Evolutionary conservation across 2,888 invertebrate genomes (phyloP).

Genomic region (Cancer borealis): DNA sequence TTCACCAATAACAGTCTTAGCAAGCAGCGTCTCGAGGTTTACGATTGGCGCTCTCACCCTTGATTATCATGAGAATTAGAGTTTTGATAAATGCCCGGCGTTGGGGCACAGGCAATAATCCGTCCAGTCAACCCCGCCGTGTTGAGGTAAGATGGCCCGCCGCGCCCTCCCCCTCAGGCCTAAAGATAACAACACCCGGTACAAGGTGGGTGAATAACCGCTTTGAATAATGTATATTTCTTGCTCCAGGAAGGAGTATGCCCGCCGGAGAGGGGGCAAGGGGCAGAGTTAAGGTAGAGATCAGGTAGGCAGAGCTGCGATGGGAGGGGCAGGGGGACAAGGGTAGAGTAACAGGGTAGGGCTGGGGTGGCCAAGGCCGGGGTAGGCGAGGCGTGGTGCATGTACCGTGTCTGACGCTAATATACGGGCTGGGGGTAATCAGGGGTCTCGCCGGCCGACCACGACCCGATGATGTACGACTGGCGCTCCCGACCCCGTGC

Average conservation of each 20-base stretch:
- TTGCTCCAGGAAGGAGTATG: constrained; percentile 43
- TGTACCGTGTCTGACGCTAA: constrained; percentile 69
- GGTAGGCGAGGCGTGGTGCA: constrained; percentile 48
- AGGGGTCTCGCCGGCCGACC: constrained; percentile 60
- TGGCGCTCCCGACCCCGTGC: constrained; percentile 47
- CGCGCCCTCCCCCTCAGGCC: constrained; percentile 51
- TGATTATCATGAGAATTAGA: constrained; percentile 72
- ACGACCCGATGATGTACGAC: constrained; percentile 68
- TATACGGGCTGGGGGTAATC: constrained; percentile 66
- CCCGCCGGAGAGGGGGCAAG: constrained; percentile 23
- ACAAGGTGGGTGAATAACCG: constrained; percentile 48
- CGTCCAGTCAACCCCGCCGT: constrained; percentile 34
- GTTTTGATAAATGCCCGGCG: constrained; percentile 66
- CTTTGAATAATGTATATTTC: constrained; percentile 66
- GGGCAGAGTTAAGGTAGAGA: not conserved
- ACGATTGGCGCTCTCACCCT: constrained; percentile 61
- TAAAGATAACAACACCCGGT: constrained; percentile 57
- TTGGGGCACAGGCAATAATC: constrained; percentile 54
- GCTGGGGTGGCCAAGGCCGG: constrained; percentile 14
- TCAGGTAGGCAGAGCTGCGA: not conserved
- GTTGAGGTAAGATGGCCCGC: constrained; percentile 18
- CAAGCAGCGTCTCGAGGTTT: constrained; percentile 58
- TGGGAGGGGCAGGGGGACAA: constrained; percentile 17
- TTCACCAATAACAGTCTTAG: constrained; percentile 54
- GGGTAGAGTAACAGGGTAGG: not conserved